These are phyloP conservation scores for human DNA, from an alignment of 2,113 vertebrate genomes.

Conservation along the genomic window GRCh38 chr17:44223501-44224000, in stretches of 20 bases:
- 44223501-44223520: not conserved
- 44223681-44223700: constrained; percentile 49
- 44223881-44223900: not conserved
- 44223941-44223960: not conserved
- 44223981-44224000: not conserved
- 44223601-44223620: constrained; percentile 39
- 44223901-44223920: not conserved
- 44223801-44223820: constrained; percentile 38
- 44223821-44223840: constrained; percentile 9
- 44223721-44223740: constrained; percentile 68
- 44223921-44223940: not conserved
- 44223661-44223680: constrained; percentile 60
- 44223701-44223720: constrained; percentile 59
- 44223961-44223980: not conserved
- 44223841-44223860: not conserved
- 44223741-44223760: constrained; percentile 59
- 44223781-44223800: not conserved
- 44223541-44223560: not conserved
- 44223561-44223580: not conserved
- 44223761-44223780: constrained; percentile 51
- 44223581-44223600: not conserved
- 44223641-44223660: not conserved
- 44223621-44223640: constrained; percentile 26
- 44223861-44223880: not conserved
- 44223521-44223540: not conserved